A percentile compares a stretch with the other conserved stretches of the same genome.
Conservation (phyloP, 2,888 invertebrate genomes). For the Platycheirus albimanus region DNA sequence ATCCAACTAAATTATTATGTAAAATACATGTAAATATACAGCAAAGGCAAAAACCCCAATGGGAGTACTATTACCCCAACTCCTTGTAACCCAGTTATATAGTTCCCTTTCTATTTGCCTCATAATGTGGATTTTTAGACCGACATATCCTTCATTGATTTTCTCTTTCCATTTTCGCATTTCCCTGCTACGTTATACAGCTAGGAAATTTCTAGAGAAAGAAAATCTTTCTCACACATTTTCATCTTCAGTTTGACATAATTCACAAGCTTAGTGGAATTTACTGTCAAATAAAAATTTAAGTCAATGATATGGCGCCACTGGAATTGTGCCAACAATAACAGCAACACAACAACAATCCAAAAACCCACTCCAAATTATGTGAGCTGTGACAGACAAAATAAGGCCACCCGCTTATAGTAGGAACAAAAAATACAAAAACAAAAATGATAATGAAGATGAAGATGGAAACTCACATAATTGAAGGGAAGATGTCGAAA, state of each 20-base stretch:
- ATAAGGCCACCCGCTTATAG: no score
- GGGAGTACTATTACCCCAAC: conserved; percentile 23
- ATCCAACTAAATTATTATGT: no score
- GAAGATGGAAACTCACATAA: background rate
- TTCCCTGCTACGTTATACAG: conserved; percentile 16
- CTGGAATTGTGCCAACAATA: conserved; percentile 39
- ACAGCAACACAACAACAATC: conserved; percentile 14
- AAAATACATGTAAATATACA: background rate
- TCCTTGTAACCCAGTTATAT: conserved; percentile 39
- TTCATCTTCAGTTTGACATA: conserved; percentile 15
- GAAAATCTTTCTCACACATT: background rate
- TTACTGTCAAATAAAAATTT: conserved; percentile 59
- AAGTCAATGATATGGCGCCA: conserved; percentile 51
- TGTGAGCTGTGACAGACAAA: background rate
- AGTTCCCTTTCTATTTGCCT: no score
- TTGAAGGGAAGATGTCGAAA: background rate
- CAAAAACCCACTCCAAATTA: background rate
- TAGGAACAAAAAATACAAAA: background rate
- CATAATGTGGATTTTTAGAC: conserved; percentile 45
- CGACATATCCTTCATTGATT: conserved; percentile 56
- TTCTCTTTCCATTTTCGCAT: conserved; percentile 3
- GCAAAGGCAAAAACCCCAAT: conserved; percentile 7
- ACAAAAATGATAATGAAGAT: conserved; percentile 7
- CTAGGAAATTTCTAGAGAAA: background rate
- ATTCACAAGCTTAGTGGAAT: conserved; percentile 32